These are phyloP conservation scores for Macrosiphum euphorbiae DNA, from an alignment of 2,888 invertebrate genomes.

Conservation along the genomic window DNA sequence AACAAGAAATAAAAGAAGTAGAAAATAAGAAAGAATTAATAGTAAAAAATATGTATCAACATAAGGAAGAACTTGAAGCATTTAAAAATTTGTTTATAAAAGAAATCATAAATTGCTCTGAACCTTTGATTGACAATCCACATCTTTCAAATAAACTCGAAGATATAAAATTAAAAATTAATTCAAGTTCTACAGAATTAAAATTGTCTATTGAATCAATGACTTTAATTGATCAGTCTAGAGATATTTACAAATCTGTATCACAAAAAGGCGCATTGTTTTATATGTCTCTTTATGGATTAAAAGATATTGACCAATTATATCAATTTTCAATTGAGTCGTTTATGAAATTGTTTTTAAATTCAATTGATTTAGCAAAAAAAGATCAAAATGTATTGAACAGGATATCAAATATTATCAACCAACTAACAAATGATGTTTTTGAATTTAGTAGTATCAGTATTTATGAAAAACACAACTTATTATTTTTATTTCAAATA, in stretches of 20 bases:
- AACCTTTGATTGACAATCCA: conserved; percentile 40
- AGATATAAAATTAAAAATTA: conserved; percentile 36
- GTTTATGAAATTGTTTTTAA: conserved; percentile 1
- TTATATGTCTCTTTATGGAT: conserved; percentile 31
- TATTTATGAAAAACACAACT: conserved; percentile 76
- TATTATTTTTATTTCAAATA: conserved; percentile 92
- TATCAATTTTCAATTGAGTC: conserved; percentile 55
- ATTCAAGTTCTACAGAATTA: neutral
- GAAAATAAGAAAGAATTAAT: conserved; percentile 11
- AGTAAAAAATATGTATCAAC: conserved; percentile 22
- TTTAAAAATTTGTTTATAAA: conserved; percentile 23
- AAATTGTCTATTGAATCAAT: neutral
- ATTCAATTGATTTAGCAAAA: conserved; percentile 20
- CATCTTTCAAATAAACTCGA: conserved; percentile 26
- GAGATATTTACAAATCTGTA: conserved; percentile 31
- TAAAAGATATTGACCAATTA: conserved; percentile 29
- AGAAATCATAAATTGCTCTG: neutral
- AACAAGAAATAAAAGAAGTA: conserved; percentile 25
- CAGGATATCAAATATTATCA: conserved; percentile 47
- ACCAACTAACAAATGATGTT: conserved; percentile 25
- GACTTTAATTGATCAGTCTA: conserved; percentile 14
- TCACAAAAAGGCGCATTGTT: conserved; percentile 29
- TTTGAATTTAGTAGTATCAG: conserved; percentile 48
- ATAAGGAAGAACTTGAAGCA: conserved; percentile 17
- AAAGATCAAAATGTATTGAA: neutral